Base-by-base conservation (phyloP, 2,888 invertebrate genomes). In the Buathra laborator region DNA sequence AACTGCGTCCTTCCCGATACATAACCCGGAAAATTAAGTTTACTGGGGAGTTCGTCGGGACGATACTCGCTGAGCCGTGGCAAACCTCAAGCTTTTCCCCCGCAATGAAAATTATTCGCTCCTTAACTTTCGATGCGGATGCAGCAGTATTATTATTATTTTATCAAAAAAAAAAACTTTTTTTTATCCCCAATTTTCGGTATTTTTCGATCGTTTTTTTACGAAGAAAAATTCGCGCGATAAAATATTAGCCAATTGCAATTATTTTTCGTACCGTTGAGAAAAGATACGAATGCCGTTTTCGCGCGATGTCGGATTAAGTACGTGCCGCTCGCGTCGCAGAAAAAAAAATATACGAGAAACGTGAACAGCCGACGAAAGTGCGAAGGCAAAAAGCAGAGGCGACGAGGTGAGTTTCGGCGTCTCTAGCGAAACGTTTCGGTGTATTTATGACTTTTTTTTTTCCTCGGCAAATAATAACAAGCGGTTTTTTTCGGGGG, bases 21-120 rank as follows among this genome's bases (percentile, higher is more conserved):
- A 76, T 76, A 53, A 76, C 51, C 66, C 51, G 76, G 66, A 76
- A 76, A 66, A 76, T 75, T 76, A 76, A 76, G 64, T 76, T 76
- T 76, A 29, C n/a, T 51, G 24, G 43, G 37, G 9, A 76, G 53
- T 53, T 66, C 64, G 62, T 51, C 32, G 48, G 51, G 24, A 74
- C 64, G 51, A 64, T 32, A 9, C 64, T 64, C 75, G 48, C 32
- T 48, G 48, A 62, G 12, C 48, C 19, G 37, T 9, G 37, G 37
- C 7, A 7, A 37, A 51, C 32, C 51, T 62, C 75, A 19, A 29
- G 75, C 19, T 44, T 48, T 37, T 64, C 14, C 48, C 46, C 75
- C 37, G 37, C 37, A 75, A 75, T 75, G 16, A 7, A 64, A 75
- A 46, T 62, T 62, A 29, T 62, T 62, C 14, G 46, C 32, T 29